A percentile compares a stretch with the other conserved stretches of the same genome.
phyloP scores from a whole-genome alignment of 2,797 vertebrate genomes.

The Amblyraja radiata region DNA sequence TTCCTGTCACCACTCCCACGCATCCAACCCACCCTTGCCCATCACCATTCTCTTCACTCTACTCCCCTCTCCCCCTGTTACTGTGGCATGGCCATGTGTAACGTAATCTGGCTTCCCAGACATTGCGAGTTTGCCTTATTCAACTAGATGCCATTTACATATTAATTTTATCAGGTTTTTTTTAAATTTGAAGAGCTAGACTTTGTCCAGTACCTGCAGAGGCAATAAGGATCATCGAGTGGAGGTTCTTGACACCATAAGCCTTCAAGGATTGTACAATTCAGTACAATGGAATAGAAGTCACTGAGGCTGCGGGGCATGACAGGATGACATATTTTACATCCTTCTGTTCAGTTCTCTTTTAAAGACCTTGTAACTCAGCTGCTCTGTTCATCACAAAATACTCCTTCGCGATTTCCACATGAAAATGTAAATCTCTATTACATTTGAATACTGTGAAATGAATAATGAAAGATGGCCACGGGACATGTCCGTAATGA shows the following conservation, averaged over 20 bases:
- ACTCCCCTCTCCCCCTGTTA: not conserved
- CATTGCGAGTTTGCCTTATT: not conserved
- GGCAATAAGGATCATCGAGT: not conserved
- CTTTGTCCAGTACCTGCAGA: not conserved
- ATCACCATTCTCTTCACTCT: not conserved
- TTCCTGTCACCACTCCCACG: not conserved
- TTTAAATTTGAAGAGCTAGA: not conserved
- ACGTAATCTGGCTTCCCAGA: not conserved
- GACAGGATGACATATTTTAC: not conserved
- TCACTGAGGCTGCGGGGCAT: not conserved
- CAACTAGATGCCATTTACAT: not conserved
- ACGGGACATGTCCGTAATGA: not conserved
- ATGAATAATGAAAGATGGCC: constrained; percentile 32
- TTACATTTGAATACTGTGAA: not conserved
- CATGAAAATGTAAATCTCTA: not conserved
- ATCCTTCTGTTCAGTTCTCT: not conserved
- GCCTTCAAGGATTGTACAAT: not conserved
- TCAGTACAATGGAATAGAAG: too few relatives aligned
- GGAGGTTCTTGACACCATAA: not conserved
- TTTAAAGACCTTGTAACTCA: not conserved
- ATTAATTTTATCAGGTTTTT: not conserved
- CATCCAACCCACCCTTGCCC: not conserved
- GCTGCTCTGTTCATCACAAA: not conserved
- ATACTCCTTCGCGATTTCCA: not conserved
- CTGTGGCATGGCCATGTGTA: not conserved